Evolutionary conservation across 92 coral and sea anemone genomes (phyloP).

Genomic region (Phenganax marumi): DNA sequence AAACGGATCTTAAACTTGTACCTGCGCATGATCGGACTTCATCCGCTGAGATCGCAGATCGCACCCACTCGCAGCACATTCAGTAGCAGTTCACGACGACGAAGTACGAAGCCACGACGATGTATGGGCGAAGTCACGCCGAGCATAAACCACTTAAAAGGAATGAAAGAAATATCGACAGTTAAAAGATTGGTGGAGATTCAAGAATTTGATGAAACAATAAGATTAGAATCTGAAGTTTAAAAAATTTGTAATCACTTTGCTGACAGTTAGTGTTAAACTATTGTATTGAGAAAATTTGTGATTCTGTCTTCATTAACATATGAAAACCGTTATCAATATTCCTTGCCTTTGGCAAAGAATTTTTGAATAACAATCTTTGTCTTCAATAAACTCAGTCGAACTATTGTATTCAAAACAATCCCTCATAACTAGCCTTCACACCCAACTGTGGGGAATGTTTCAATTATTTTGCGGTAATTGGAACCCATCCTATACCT

Average conservation of each 20-base stretch:
- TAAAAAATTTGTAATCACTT: too few species aligned
- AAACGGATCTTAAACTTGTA: conserved; percentile 1
- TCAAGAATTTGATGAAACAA: neutral
- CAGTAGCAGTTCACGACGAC: neutral
- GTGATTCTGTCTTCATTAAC: too few species aligned
- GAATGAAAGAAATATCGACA: neutral
- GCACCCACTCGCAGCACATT: conserved; percentile 8
- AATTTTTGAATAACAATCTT: neutral
- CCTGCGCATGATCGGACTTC: conserved; percentile 12
- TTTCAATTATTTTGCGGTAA: neutral
- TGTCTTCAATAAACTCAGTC: neutral
- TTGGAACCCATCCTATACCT: neutral
- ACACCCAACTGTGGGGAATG: neutral
- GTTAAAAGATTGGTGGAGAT: neutral
- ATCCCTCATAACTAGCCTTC: neutral
- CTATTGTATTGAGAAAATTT: too few species aligned
- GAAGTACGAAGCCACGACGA: neutral
- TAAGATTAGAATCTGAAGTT: too few species aligned
- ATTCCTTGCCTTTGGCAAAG: neutral
- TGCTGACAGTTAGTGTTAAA: too few species aligned
- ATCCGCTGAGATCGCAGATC: neutral
- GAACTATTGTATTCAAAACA: neutral
- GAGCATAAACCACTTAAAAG: neutral
- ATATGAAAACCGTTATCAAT: too few species aligned
- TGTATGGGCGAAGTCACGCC: neutral